A percentile compares a stretch with the other conserved stretches of the same genome.
Conservation (phyloP, 2,888 invertebrate genomes). For the Creontiades dilutus region DNA sequence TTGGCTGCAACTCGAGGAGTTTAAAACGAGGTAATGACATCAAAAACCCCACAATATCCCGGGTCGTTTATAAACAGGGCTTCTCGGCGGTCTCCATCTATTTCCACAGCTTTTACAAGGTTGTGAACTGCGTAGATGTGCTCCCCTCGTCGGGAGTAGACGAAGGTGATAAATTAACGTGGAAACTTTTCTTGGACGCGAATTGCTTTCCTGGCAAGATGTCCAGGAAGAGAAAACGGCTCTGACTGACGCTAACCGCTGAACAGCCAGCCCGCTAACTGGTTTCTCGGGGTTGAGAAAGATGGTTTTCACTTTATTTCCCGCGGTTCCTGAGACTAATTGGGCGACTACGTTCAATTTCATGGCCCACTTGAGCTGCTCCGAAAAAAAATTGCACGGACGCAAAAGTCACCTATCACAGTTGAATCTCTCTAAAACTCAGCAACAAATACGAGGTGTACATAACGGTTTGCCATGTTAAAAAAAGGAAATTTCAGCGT, state of each 20-base stretch:
- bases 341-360: neutral
- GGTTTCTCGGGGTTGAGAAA: neutral
- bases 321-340: neutral
- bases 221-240: constrained; percentile 23
- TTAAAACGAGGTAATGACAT: too few species aligned
- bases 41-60: too few species aligned
- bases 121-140: neutral
- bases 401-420: too few species aligned
- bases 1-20: too few species aligned
- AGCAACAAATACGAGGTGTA: too few species aligned
- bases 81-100: neutral
- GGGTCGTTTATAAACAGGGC: neutral
- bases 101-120: constrained; percentile 5
- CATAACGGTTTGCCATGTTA: too few species aligned
- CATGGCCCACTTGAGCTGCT: neutral
- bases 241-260: constrained; percentile 35
- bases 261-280: constrained; percentile 9
- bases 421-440: too few species aligned
- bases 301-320: constrained; percentile 8
- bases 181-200: neutral
- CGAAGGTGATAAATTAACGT: constrained; percentile 33
- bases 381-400: too few species aligned
- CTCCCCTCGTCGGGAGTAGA: neutral
- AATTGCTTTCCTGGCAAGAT: constrained; percentile 17
- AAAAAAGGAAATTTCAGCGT: too few species aligned